A percentile compares a stretch with the other conserved stretches of the same genome.
These are phyloP conservation scores for Apodemia mormo DNA, from an alignment of 2,888 invertebrate species.

Conservation along the genomic window DNA sequence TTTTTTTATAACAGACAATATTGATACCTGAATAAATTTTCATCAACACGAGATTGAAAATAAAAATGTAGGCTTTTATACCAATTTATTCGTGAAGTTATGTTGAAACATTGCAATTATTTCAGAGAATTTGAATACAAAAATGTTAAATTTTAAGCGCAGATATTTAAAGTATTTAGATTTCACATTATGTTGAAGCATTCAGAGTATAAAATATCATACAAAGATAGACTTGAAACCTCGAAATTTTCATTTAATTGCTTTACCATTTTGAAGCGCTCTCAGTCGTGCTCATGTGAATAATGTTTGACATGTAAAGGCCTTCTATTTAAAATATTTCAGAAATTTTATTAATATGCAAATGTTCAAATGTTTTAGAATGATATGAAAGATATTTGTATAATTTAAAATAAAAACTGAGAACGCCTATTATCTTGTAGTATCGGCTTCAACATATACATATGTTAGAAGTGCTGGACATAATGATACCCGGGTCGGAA, in stretches of 20 bases:
- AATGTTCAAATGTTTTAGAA: too few species aligned
- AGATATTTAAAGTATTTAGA: slow-evolving; percentile 1
- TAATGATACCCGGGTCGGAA: too few species aligned
- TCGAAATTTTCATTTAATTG: slow-evolving; percentile 12
- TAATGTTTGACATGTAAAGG: neutral
- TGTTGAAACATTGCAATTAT: neutral
- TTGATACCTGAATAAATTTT: too few species aligned
- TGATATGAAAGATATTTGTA: too few species aligned
- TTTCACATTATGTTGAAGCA: neutral
- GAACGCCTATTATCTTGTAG: too few species aligned
- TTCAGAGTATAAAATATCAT: neutral
- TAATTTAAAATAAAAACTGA: too few species aligned
- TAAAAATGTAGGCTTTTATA: too few species aligned
- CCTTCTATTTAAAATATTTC: neutral
- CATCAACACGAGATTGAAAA: too few species aligned
- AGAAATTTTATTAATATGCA: neutral
- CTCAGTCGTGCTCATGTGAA: neutral
- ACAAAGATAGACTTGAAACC: slow-evolving; percentile 3
- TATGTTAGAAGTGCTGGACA: too few species aligned
- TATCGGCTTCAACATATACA: too few species aligned
- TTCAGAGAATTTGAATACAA: neutral
- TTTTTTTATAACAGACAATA: too few species aligned
- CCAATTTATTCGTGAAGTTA: too few species aligned
- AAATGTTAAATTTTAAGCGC: neutral
- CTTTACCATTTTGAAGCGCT: neutral